A percentile compares a stretch with the other conserved stretches of the same genome.
These are phyloP conservation scores for Neopipo cinnamomea DNA, from an alignment of 2,113 vertebrate genomes.

Conservation along the genomic window DNA sequence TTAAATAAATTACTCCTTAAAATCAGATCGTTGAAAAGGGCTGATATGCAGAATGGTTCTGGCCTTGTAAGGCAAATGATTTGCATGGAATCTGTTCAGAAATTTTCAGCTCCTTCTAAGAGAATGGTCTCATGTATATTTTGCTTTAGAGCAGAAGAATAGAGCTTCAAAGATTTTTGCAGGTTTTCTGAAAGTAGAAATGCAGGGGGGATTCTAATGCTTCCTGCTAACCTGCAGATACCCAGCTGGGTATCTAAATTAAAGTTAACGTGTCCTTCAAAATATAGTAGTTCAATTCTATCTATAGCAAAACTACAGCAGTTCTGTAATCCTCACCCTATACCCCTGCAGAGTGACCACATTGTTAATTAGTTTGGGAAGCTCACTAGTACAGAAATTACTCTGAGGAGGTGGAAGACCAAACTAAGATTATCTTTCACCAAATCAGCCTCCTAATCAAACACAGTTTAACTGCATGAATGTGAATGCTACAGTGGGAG, in stretches of 20 bases:
- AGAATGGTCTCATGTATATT: fast-evolving
- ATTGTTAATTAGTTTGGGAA: not conserved
- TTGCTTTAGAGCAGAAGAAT: not conserved
- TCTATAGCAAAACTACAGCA: not conserved
- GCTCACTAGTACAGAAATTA: not conserved
- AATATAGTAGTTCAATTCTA: not conserved
- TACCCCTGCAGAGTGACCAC: fast-evolving
- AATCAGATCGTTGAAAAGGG: not conserved
- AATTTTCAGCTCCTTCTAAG: not conserved
- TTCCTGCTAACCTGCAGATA: not conserved
- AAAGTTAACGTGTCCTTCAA: not conserved
- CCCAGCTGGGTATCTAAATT: fast-evolving
- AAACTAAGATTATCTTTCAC: not conserved
- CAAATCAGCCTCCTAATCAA: not conserved
- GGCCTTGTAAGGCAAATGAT: not conserved
- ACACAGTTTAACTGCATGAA: not conserved
- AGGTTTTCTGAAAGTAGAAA: not conserved
- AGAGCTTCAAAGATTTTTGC: not conserved
- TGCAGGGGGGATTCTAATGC: not conserved
- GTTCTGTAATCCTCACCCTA: not conserved
- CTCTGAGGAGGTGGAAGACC: not conserved
- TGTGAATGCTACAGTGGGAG: not conserved
- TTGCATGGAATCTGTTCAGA: not conserved
- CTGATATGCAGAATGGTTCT: not conserved
- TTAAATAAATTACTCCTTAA: not conserved